Percentiles rank a stretch among this genome's conserved stretches.
phyloP scores from a whole-genome alignment of 2,113 vertebrate genomes.

The Symphodus melops region DNA sequence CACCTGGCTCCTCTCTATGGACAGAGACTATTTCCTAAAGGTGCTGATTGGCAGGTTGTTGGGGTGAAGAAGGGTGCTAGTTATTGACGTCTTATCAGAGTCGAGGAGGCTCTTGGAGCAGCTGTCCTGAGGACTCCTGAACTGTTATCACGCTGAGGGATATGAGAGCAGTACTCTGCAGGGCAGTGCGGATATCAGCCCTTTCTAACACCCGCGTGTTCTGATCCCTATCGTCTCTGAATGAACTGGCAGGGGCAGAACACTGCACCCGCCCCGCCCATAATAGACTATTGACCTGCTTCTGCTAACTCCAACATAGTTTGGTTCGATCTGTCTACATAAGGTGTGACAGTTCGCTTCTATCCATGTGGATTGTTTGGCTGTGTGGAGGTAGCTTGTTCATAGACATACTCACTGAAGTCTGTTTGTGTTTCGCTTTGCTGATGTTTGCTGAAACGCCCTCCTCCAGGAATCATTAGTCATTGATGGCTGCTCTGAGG shows the following conservation, averaged over 20 bases:
- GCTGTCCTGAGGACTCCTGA: slow-evolving; percentile 11
- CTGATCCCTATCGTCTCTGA: slow-evolving; percentile 49
- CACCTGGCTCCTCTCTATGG: slow-evolving; percentile 16
- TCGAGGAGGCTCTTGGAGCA: slow-evolving; percentile 40
- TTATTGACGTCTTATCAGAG: slow-evolving; percentile 74
- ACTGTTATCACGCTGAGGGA: slow-evolving; percentile 60
- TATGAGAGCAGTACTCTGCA: slow-evolving; percentile 63
- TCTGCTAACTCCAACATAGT: slow-evolving; percentile 34
- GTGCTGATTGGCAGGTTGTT: slow-evolving; percentile 42
- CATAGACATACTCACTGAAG: slow-evolving; percentile 34
- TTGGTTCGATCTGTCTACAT: slow-evolving; percentile 38
- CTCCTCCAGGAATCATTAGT: slow-evolving; percentile 72
- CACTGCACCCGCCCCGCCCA: slow-evolving; percentile 25
- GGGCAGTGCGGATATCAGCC: slow-evolving; percentile 57
- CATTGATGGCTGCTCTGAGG: slow-evolving; percentile 72
- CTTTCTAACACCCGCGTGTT: slow-evolving; percentile 43
- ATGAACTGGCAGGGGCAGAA: slow-evolving; percentile 45
- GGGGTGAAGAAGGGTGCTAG: slow-evolving; percentile 43
- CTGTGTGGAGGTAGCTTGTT: slow-evolving; percentile 8
- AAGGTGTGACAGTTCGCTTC: slow-evolving; percentile 30
- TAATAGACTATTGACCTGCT: slow-evolving; percentile 61
- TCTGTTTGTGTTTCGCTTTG: slow-evolving; percentile 63
- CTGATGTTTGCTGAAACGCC: slow-evolving; percentile 62
- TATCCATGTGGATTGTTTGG: slow-evolving; percentile 17
- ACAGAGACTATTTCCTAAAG: slow-evolving; percentile 70